Percentiles rank a stretch among this genome's conserved stretches.
Conservation (phyloP, 2,888 invertebrate species). For the Exephanes ischioxanthus region DNA sequence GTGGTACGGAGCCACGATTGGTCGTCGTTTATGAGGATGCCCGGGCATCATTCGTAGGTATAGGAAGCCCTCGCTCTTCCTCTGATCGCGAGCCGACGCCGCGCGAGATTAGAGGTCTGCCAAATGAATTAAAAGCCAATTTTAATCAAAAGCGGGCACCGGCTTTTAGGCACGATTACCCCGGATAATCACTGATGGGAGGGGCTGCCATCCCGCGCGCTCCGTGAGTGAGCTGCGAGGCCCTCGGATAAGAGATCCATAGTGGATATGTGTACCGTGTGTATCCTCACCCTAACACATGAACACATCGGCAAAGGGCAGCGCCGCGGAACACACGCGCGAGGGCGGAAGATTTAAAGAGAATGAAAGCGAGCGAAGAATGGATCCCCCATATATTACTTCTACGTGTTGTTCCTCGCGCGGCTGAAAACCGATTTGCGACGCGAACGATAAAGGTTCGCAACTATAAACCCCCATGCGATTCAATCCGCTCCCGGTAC, state of each 20-base stretch:
- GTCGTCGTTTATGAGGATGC: conserved; percentile 30
- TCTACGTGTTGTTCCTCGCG: conserved; percentile 77
- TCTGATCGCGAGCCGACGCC: conserved; percentile 79
- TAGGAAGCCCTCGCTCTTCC: conserved; percentile 68
- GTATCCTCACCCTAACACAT: conserved; percentile 11
- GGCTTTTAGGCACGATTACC: conserved; percentile 85
- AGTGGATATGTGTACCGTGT: conserved; percentile 43
- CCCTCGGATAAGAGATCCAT: conserved; percentile 39
- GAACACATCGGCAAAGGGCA: conserved; percentile 14
- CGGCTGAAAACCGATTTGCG: conserved; percentile 76
- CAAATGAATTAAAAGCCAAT: conserved; percentile 85
- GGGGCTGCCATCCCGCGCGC: conserved; percentile 71
- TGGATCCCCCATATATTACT: conserved; percentile 80
- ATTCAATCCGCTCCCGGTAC: neutral
- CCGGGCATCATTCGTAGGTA: conserved; percentile 39
- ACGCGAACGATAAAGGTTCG: conserved; percentile 61
- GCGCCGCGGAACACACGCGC: conserved; percentile 38
- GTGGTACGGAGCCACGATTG: conserved; percentile 44
- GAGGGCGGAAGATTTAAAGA: conserved; percentile 57
- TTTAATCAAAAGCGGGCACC: conserved; percentile 85
- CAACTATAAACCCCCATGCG: conserved; percentile 31
- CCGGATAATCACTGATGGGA: conserved; percentile 83
- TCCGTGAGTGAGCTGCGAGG: conserved; percentile 65
- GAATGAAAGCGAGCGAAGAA: conserved; percentile 76
- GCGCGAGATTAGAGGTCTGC: conserved; percentile 84